Evolutionary conservation across 53 echinoderm and acorn worm species (phyloP), one percentile per base, ranked within the genome.

Genomic region (Mesocentrotus franciscanus): DNA sequence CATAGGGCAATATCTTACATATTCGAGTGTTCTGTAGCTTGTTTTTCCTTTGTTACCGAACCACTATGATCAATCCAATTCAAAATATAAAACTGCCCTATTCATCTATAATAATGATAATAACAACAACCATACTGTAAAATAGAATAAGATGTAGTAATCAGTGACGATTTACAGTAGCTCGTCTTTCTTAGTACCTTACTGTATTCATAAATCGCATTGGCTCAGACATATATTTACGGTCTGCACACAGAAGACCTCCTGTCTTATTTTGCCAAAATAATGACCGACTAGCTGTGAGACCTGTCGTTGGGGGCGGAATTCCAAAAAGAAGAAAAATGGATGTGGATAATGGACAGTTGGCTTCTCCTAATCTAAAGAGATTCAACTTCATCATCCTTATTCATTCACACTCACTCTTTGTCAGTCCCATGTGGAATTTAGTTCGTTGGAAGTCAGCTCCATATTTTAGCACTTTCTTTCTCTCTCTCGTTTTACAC

Each of bases 401-500:
- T 84, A 84, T 84, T 84, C 84, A 84, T 84, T 84, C 84, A 84
- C 84, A 84, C 39, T 84, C 84, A 84, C 84, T 84, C 84, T 84
- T 49, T 20, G 18, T 49, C 84, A 17, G 79, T 84, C 84, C 84
- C 84, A 18, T 20, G 84, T 84, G 84, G 42, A 55, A 84, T 84
- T 84, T 55, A 42, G 84, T 84, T 84, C 24, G 17, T 8, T 84
- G 84, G 55, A 84, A 84, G 55, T 84, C 39, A 84, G 84, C 84
- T 84, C 84, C 84, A 42, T 55, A 84, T 42, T 84, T 55, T 84
- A 39, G 84, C 90, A 60, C 90, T 90, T 57, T 60, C 90, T 60
- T 56, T 85, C 85, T 85, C 60, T 90, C 32, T 90, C 61, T 90
- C 90, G 13, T 16, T 60, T 32, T 90, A 61, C 60, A 59, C 61